These are phyloP conservation scores for Phylloscopus trochiloides DNA, from an alignment of 2,113 vertebrate genomes.

Conservation along the genomic window DNA sequence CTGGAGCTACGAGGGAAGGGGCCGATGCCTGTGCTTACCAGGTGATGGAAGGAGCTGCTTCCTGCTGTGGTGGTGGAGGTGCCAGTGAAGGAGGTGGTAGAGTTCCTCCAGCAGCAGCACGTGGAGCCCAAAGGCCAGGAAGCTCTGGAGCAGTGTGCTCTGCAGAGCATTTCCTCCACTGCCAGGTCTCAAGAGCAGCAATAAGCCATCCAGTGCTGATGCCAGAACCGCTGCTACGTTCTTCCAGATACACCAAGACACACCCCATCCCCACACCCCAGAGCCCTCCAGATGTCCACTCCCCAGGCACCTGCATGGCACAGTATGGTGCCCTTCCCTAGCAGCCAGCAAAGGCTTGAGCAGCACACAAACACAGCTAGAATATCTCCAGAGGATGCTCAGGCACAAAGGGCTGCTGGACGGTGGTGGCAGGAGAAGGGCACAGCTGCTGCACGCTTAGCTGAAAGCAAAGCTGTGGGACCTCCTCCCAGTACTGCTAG, in stretches of 20 bases:
- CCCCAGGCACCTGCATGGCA: neutral
- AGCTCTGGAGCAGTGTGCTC: fast-evolving
- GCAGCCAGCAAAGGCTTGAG: neutral
- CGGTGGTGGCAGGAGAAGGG: neutral
- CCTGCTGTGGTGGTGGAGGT: neutral
- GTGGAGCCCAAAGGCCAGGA: neutral
- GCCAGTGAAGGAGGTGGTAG: neutral
- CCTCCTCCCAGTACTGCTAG: neutral
- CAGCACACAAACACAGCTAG: neutral
- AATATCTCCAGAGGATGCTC: neutral
- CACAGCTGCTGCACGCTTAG: neutral
- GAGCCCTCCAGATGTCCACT: fast-evolving
- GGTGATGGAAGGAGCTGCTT: neutral
- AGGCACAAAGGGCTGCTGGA: neutral
- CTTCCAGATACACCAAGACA: neutral
- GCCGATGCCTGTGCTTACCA: neutral
- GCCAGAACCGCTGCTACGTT: fast-evolving
- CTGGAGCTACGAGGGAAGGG: neutral
- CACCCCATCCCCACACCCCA: neutral
- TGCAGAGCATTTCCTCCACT: neutral
- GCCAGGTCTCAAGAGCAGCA: neutral
- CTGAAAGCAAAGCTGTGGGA: neutral
- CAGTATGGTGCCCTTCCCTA: fast-evolving
- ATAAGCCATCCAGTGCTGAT: fast-evolving
- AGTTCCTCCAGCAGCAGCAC: neutral